A percentile compares a stretch with the other conserved stretches of the same genome.
These are phyloP conservation scores for Xenopus laevis DNA, from an alignment of 2,113 vertebrate species.

Conservation along the genomic window DNA sequence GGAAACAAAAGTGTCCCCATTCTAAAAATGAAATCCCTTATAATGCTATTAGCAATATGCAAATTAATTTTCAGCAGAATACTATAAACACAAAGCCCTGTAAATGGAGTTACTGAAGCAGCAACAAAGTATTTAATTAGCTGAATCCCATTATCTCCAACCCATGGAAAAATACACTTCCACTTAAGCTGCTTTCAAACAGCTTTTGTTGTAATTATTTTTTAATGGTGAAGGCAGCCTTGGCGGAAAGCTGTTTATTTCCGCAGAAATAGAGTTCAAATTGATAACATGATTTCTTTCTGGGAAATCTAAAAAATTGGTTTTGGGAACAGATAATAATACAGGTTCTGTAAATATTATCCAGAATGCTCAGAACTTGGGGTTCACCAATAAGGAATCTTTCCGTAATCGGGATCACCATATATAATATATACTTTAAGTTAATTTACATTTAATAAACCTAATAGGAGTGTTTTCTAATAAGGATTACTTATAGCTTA, in stretches of 20 bases:
- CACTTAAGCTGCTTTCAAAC: slow-evolving; percentile 43
- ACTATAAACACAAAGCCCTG: slow-evolving; percentile 27
- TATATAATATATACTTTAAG: too few relatives aligned
- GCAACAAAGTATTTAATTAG: slow-evolving; percentile 46
- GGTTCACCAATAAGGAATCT: too few relatives aligned
- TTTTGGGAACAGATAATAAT: not conserved
- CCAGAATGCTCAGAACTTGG: too few relatives aligned
- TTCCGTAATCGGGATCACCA: too few relatives aligned
- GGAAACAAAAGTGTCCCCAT: not conserved
- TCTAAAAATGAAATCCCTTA: slow-evolving; percentile 18
- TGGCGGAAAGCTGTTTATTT: slow-evolving; percentile 33
- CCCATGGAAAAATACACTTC: slow-evolving; percentile 45
- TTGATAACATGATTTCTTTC: not conserved
- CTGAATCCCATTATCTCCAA: slow-evolving; percentile 46
- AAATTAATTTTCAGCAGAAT: slow-evolving; percentile 29
- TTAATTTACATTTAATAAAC: too few relatives aligned
- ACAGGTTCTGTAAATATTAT: too few relatives aligned
- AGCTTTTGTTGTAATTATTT: slow-evolving; percentile 46
- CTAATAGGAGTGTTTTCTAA: too few relatives aligned
- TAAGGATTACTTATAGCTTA: too few relatives aligned
- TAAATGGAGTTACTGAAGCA: slow-evolving; percentile 41
- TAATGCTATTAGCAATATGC: slow-evolving; percentile 19
- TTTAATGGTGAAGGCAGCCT: slow-evolving; percentile 49
- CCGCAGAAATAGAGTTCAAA: slow-evolving; percentile 31
- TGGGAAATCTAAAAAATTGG: not conserved